Conservation (phyloP, 2,113 vertebrate species). For the human region DNA sequence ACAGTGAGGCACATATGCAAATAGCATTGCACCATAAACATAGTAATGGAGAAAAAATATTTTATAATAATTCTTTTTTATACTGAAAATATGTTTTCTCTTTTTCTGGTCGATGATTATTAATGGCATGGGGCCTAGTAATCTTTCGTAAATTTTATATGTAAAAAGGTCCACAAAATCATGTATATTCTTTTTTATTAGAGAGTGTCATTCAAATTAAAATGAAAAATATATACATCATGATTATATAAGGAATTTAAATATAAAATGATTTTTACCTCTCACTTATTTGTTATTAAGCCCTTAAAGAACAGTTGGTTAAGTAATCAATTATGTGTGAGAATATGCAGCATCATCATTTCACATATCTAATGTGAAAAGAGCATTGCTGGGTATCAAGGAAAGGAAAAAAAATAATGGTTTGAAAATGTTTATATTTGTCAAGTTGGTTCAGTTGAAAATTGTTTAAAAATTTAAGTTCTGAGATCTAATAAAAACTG, state of each 20-base stretch:
- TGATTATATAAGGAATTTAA: constrained; percentile 57
- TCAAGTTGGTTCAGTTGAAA: neutral
- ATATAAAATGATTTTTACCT: neutral
- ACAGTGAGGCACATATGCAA: neutral
- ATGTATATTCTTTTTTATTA: neutral
- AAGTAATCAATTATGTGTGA: constrained; percentile 75
- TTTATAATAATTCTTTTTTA: neutral
- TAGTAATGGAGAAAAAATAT: neutral
- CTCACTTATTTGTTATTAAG: neutral
- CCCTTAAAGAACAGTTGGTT: constrained; percentile 70
- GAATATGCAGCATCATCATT: constrained; percentile 65
- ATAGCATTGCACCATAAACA: neutral
- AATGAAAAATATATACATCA: constrained; percentile 41
- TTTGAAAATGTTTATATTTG: constrained; percentile 48
- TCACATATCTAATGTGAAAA: constrained; percentile 74
- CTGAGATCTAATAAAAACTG: neutral
- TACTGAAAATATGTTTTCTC: neutral
- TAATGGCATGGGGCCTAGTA: neutral
- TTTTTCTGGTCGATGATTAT: neutral
- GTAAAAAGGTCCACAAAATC: neutral
- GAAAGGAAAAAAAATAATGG: neutral
- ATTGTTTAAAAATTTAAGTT: neutral
- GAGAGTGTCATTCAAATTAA: constrained; percentile 65
- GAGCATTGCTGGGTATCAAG: constrained; percentile 28
- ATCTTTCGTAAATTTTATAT: neutral